Conservation (phyloP, 2,113 vertebrate genomes). For the Microtus montanus region DNA sequence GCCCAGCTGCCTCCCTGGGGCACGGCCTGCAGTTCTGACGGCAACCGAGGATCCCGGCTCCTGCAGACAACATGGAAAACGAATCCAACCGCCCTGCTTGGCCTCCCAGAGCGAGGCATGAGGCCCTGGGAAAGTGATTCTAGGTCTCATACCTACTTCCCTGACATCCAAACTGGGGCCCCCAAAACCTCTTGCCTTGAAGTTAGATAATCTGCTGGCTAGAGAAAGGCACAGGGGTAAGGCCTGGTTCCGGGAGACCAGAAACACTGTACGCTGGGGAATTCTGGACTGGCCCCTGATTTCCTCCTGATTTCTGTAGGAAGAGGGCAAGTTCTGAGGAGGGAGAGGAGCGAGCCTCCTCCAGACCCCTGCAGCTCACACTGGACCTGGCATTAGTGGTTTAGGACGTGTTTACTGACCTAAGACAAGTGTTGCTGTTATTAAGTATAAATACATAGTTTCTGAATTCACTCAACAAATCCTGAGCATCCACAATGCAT, state of each 20-base stretch:
- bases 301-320: not conserved
- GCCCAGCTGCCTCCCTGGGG: accelerated
- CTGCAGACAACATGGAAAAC: not conserved
- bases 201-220: not conserved
- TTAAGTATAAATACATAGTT: not conserved
- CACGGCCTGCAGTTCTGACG: not conserved
- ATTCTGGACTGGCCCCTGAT: accelerated
- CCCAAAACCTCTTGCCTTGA: not conserved
- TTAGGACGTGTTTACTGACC: not conserved
- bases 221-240: not conserved
- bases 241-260: not conserved
- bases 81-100: accelerated
- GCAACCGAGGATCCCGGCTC: accelerated
- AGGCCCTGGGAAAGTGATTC: accelerated
- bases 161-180: not conserved
- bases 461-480: not conserved
- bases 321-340: not conserved
- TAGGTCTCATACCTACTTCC: accelerated
- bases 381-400: not conserved
- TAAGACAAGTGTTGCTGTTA: not conserved
- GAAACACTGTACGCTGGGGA: accelerated
- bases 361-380: not conserved
- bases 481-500: not conserved
- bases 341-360: not conserved
- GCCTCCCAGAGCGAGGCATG: accelerated